Evolutionary conservation across 2,113 vertebrate species (phyloP), one percentile per base, ranked within the genome.

Genomic region (Otis tarda): DNA sequence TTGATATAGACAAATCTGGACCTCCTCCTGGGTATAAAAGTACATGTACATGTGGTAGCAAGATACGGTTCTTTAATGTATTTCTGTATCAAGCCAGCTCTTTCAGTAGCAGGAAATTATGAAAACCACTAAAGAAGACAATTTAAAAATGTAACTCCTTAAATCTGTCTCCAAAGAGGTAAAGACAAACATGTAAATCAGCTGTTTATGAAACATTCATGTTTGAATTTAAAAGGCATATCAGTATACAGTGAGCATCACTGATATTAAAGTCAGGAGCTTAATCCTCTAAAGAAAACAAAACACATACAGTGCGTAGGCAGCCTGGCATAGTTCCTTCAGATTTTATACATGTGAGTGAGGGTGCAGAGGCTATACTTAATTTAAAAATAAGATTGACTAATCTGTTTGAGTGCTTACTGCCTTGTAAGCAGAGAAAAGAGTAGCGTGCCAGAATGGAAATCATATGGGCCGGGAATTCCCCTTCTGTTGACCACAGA

Each of bases 401-500:
- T 96, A 95, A 97, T 98, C 94, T 90, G 93, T 98, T 97, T 98
- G 95, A 97, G 97, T 95, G 94, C 95, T 96, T 97, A 97, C 93
- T 94, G 97, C 95, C 95, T 97, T 97, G 73, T 96, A 97, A 97
- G 91, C 89, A 92, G 94, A 93, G 93, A 95, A 93, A 71, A 97
- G 94, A 94, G 74, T 96, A 97, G 80, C 22, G 35, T 96, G 95
- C 97, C 97, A 98, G 98, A 97, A 98, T 98, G 98, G 95, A 98
- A 97, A 97, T 98, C 98, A 98, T 98, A 98, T 98, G 98, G 98
- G 97, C 97, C 43, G 96, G 98, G 98, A 98, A 98, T 98, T 98
- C 98, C 97, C 98, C 98, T 98, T 98, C 98, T 98, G 98, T 98
- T 98, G 98, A 98, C 98, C 97, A 97, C 98, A 98, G 98, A 98